Percentiles rank a stretch among this genome's conserved stretches.
Conservation (phyloP, 2,797 vertebrate species). For the Buceros bicornis region DNA sequence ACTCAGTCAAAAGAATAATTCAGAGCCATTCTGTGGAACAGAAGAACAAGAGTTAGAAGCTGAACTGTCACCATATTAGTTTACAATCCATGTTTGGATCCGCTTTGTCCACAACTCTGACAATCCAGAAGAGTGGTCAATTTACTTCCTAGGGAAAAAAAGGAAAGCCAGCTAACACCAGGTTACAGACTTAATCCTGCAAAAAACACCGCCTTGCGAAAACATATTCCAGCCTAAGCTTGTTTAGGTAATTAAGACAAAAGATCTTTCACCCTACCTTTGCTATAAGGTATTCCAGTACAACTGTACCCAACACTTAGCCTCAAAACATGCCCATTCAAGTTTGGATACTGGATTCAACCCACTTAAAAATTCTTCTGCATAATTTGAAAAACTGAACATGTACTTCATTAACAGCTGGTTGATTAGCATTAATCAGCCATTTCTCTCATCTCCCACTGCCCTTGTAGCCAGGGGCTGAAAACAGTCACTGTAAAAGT, state of each 20-base stretch:
- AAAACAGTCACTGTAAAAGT: neutral
- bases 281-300: constrained; percentile 54
- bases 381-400: constrained; percentile 46
- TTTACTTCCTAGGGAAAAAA: neutral
- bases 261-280: constrained; percentile 55
- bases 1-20: neutral
- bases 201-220: constrained; percentile 41
- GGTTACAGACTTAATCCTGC: constrained; percentile 15
- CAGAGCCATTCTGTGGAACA: neutral
- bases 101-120: neutral
- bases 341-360: constrained; percentile 39
- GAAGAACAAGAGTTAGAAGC: neutral
- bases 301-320: constrained; percentile 1
- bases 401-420: constrained; percentile 47
- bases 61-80: neutral
- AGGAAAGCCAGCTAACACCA: neutral
- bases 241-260: constrained; percentile 62
- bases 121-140: neutral
- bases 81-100: neutral
- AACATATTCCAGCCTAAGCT: constrained; percentile 66
- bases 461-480: neutral
- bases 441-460: neutral
- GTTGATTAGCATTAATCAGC: neutral
- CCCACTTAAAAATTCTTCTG: constrained; percentile 22
- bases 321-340: constrained; percentile 68